These are phyloP conservation scores for Trissolcus basalis DNA, from an alignment of 1,140 invertebrate species.

Conservation along the genomic window DNA sequence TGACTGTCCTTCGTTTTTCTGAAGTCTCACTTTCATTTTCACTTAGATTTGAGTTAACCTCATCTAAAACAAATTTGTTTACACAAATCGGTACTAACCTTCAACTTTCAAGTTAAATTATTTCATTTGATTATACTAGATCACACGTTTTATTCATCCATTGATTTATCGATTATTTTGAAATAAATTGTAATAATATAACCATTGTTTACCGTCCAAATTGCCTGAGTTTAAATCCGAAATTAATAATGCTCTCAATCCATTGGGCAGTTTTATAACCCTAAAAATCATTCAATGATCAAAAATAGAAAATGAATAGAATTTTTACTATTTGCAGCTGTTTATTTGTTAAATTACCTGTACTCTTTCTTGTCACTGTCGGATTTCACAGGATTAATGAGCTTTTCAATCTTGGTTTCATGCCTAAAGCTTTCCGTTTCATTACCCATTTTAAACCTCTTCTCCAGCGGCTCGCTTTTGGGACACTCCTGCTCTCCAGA, in stretches of 20 bases:
- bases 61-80: constrained; percentile 4
- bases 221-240: constrained; percentile 74
- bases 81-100: not conserved
- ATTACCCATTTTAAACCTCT: not conserved
- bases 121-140: no score
- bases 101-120: not conserved
- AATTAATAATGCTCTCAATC: constrained; percentile 81
- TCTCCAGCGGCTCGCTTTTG: no score
- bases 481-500: no score
- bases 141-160: no score
- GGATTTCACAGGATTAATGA: constrained; percentile 4
- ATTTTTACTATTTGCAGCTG: no score
- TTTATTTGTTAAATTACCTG: constrained; percentile 1
- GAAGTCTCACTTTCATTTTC: constrained; percentile 43
- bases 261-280: constrained; percentile 81
- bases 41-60: constrained; percentile 25
- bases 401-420: not conserved
- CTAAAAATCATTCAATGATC: constrained; percentile 66
- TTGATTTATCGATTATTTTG: no score
- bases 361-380: constrained; percentile 20
- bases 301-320: not conserved
- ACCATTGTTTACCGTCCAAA: constrained; percentile 30
- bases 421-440: constrained; percentile 1
- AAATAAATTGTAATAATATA: no score
- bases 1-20: not conserved